Base-by-base conservation (phyloP, 2,797 vertebrate species). In the Picus viridis region DNA sequence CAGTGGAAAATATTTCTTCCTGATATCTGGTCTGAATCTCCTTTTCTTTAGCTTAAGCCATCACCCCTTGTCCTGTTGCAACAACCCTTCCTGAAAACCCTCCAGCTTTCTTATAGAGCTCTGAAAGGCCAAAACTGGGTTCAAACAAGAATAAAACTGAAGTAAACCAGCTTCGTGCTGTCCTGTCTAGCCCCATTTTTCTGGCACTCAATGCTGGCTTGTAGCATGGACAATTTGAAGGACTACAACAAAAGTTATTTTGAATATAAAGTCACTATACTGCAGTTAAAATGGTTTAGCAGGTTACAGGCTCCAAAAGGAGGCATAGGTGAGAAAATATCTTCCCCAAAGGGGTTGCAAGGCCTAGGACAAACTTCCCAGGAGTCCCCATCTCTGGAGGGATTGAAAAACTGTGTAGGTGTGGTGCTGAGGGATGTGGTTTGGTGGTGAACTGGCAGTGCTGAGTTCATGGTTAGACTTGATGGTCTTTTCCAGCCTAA, bases 181-280 rank as follows among this genome's bases (percentile, higher is more conserved):
- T n/a, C 45, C 58, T 15, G 11, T 26, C 4, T 2, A 20, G 45
- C 12, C 34, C 23, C 34, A 6, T 39, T 51, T n/a, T 43, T 18
- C 16, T 47, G 41, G 13, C 34, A 26, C 23, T 70, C 39, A 64
- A 23, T 5, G 2, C 4, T 56, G 24, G 29, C 30, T 51, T 56
- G 16, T 2, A 34, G 23, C 7, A 61, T 1, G 15, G 32, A 20
- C 32, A n/a, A 5, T 8, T 36, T 1, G 0, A 53, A 83, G 26
- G 26, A 19, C 30, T 63, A 4, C 9, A 58, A 47, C 8, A 26
- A 49, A 39, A 49, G 10, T 6, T 62, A 4, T 5, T 27, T 58
- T 29, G 26, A 83, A 59, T 29, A 36, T 3, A 14, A 67, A 57
- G 81, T 5, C 16, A 61, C 10, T 1, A 16, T 2, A 29, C 32